Percentiles rank a stretch among this genome's conserved stretches.
These are phyloP conservation scores for Octodon degus DNA, from an alignment of 2,113 vertebrate species.

Conservation along the genomic window DNA sequence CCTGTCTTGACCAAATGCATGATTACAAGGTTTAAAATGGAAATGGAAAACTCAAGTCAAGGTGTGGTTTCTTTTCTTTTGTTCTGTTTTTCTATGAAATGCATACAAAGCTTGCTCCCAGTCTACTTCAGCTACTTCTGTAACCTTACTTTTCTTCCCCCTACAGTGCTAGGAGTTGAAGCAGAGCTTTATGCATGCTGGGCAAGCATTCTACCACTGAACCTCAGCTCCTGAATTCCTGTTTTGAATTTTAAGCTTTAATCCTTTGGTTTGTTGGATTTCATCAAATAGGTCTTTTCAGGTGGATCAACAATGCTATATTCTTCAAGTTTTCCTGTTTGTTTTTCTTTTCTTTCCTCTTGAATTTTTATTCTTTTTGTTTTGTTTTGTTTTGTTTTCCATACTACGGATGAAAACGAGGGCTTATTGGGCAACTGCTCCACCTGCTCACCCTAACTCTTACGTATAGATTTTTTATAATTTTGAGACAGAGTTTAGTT, in stretches of 20 bases:
- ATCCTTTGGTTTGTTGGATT: conserved; percentile 46
- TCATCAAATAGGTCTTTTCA: conserved; percentile 2
- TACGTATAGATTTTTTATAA: not conserved
- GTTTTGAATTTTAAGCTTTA: conserved; percentile 19
- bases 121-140: not conserved
- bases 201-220: not conserved
- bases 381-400: not conserved
- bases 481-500: not conserved
- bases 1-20: conserved; percentile 48
- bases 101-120: not conserved
- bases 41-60: conserved; percentile 22
- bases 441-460: not conserved
- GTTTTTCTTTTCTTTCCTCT: not conserved
- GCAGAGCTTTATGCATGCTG: not conserved
- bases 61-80: not conserved
- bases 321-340: not conserved
- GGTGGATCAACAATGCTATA: not conserved
- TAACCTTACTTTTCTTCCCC: not conserved
- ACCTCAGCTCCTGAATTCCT: not conserved
- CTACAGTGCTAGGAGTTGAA: not conserved
- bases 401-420: not conserved
- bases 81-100: not conserved
- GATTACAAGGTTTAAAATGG: conserved; percentile 36
- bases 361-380: not conserved
- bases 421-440: not conserved